Base-by-base conservation (phyloP, 2,888 invertebrate species). In the Salpingus planirostris region DNA sequence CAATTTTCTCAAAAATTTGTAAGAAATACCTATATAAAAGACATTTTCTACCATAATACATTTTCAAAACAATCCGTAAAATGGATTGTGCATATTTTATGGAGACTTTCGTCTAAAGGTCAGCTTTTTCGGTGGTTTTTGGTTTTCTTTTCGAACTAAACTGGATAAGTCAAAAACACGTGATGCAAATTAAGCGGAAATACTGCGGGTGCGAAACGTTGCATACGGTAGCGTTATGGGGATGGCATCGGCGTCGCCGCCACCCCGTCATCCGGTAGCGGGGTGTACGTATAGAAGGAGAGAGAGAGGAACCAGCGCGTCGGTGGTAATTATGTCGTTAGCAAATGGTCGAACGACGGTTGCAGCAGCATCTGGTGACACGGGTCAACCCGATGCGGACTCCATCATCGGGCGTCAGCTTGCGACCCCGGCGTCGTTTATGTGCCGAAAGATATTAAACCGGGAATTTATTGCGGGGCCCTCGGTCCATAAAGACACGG, bases 371-470 rank as follows among this genome's bases (percentile, higher is more conserved):
- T 51, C 54, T 52, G 52, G n/a, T 46, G 42, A 43, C 42, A 45
- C 49, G 57, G 59, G 58, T 59, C 57, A 60, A 50, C 54, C 43
- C 44, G 34, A 34, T 32, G 48, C 50, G 55, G 55, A 59, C 60
- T 59, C 56, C 55, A 57, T 57, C 59, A 54, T 51, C 49, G 31
- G 52, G 62, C 65, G 65, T 62, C 65, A 65, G 65, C 64, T 64
- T 65, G 65, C 60, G 59, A 59, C 58, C 59, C 57, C 50, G 50
- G 51, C 47, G 49, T 47, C 52, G 55, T 61, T 60, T 61, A 60
- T 59, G 56, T 56, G 57, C 51, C 47, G 55, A 55, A 53, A 58
- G 62, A 63, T 64, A 64, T 64, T 64, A 64, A 64, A 62, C 57
- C 48, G 47, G 53, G 52, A 62, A 64, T 64, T 64, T 64, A 64